These are phyloP conservation scores for Operophtera brumata DNA, from an alignment of 2,888 invertebrate species.

Conservation along the genomic window DNA sequence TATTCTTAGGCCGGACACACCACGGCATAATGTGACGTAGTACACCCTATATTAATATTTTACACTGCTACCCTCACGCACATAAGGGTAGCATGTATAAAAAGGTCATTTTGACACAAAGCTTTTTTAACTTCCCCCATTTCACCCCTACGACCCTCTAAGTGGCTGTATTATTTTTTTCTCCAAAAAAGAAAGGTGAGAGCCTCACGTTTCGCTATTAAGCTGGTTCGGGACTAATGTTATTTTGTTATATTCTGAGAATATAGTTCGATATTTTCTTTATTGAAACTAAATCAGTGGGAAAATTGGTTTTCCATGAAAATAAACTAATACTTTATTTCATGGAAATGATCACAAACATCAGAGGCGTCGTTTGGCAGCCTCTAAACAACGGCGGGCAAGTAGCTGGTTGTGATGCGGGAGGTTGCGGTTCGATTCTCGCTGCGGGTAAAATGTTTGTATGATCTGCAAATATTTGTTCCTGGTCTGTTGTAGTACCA, in stretches of 20 bases:
- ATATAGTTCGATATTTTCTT: slow-evolving; percentile 14
- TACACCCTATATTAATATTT: slow-evolving; percentile 30
- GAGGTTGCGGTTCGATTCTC: no score
- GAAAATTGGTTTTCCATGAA: slow-evolving; percentile 9
- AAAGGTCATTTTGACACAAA: slow-evolving; percentile 45
- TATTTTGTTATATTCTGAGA: slow-evolving; percentile 22
- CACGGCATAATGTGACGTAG: no score
- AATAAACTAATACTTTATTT: neutral
- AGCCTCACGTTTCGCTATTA: slow-evolving; percentile 35
- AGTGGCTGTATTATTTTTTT: slow-evolving; percentile 40
- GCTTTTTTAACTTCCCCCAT: slow-evolving; percentile 38
- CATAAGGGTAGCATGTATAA: slow-evolving; percentile 20
- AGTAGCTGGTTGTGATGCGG: no score
- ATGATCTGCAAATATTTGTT: no score
- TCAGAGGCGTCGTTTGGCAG: no score
- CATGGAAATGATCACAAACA: no score
- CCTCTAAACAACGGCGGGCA: no score
- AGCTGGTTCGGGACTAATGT: slow-evolving; percentile 29
- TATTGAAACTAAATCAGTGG: slow-evolving; percentile 8
- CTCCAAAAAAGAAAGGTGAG: slow-evolving; percentile 31
- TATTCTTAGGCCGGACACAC: no score
- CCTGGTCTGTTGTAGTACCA: no score
- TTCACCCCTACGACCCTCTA: slow-evolving; percentile 35
- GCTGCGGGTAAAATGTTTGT: no score
- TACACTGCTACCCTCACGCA: slow-evolving; percentile 35